A percentile compares a stretch with the other conserved stretches of the same genome.
These are phyloP conservation scores for Vidua chalybeata DNA, from an alignment of 2,113 vertebrate genomes.

Conservation along the genomic window DNA sequence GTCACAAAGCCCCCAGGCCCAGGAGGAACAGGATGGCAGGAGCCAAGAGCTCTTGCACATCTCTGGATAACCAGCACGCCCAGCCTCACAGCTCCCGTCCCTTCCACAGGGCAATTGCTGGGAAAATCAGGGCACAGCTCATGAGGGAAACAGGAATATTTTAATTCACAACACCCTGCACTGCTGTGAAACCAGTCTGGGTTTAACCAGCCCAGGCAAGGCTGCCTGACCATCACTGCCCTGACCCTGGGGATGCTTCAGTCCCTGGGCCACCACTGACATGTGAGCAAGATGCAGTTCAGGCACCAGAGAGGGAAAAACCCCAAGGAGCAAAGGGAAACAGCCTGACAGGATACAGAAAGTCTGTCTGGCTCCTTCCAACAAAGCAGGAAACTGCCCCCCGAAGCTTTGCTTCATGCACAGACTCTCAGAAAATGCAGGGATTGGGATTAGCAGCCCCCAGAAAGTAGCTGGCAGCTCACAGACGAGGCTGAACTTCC, in stretches of 20 bases:
- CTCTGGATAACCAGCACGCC: not conserved
- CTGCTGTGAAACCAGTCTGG: conserved; percentile 27
- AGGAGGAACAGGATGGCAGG: not conserved
- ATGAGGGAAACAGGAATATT: not conserved
- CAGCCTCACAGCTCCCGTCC: not conserved
- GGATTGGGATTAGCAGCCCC: not conserved
- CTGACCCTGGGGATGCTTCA: not conserved
- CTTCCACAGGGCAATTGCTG: conserved; percentile 10
- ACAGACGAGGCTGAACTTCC: not conserved
- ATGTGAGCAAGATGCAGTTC: not conserved
- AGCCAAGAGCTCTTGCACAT: not conserved
- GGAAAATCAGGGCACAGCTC: not conserved
- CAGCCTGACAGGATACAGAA: conserved; percentile 19
- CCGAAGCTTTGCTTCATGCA: not conserved
- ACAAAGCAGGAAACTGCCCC: not conserved
- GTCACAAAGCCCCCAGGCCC: not conserved
- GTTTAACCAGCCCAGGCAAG: not conserved
- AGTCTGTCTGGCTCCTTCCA: not conserved
- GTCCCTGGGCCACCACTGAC: not conserved
- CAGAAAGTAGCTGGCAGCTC: not conserved
- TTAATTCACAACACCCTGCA: not conserved
- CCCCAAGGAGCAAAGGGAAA: not conserved
- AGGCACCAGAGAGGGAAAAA: not conserved
- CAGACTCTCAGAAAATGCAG: not conserved
- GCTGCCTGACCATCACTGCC: not conserved